Evolutionary conservation across 2,113 vertebrate genomes (phyloP), one percentile per base, ranked within the genome.

Genomic region (Vicugna pacos): DNA sequence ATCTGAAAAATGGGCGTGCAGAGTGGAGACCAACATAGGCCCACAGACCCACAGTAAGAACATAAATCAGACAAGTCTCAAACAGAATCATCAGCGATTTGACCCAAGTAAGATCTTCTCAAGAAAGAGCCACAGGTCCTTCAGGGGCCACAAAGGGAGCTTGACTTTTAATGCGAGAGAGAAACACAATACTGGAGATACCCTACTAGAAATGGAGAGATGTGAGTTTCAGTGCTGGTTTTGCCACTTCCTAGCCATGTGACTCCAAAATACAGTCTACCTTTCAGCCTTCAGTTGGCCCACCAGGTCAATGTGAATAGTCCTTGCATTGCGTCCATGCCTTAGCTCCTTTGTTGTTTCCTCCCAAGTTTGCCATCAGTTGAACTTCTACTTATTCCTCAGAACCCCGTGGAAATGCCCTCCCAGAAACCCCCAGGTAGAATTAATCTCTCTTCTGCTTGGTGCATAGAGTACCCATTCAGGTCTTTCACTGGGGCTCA

Each of bases 301-400:
- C n/a, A 14, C 42, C 11, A 8, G 38, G 48, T 77, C 69, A 38
- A 1, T 8, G 8, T 38, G 42, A 77, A 52, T 11, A 35, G 26
- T 22, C 48, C 32, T 64, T 24, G 13, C 4, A 19, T 32, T 73
- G 42, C 42, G n/a, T 19, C 30, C 28, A 1, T 30, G 17, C 48
- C 86, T 84, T 70, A 17, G 26, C 8, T 82, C 26, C 50, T 88
- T 91, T 81, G 65, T 38, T 91, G 28, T 26, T 20, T 75, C 88
- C 46, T 56, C 54, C 22, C 30, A 60, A 19, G 4, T 83, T 87
- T 85, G 75, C 83, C 69, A 64, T 64, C 17, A 19, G 17, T 13
- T 69, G 72, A 96, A 77, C 72, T 85, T 91, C 69, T 64, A 77
- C 13, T 70, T 54, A 83, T 17, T 76, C 90, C 48, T 93, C 92